Evolutionary conservation across 2,113 vertebrate species (phyloP), one percentile per base, ranked within the genome.

Genomic region (Nannobrachium achirus): DNA sequence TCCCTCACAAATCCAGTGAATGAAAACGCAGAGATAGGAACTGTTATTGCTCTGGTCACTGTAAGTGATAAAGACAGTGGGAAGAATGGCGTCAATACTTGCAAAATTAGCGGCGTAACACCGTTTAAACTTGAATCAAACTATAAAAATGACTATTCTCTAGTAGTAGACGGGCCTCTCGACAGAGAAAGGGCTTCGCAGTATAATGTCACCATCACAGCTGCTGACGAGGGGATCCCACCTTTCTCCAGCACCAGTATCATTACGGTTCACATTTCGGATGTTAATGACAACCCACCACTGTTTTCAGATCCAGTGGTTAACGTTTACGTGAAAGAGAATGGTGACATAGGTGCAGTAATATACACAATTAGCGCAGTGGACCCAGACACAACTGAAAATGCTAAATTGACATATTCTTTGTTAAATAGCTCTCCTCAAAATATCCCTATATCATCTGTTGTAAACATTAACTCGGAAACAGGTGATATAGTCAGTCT

Each of bases 31-130:
- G 70, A 73, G 10, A 75, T 85, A n/a, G 94, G 94, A 56, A 95
- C 93, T 0, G 92, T 93, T 25, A 89, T 95, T n/a, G 95, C 94
- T 62, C 88, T 96, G 18, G 69, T 97, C n/a, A 93, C 90, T 46
- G 85, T 95, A 38, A 90, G 68, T 50, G 95, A 96, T 76, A 90
- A 92, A 18, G 95, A 96, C 51, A 89, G 90, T 48, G 46, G 46
- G 2, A 48, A 48, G 2, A 48, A 48, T 48, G 46, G 46, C 14
- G n/a, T 48, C 10, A 48, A 4, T 13, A 48, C 13, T 6, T 48
- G 46, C 14, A 48, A 48, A 48, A 13, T 48, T 11, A 48, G 46
- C n/a, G 13, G 14, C 1, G n/a, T 4, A 14, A n/a, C n/a, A 1
- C 46, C 46, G 1, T 48, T 48, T 48, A 48, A 48, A 48, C 10